Evolutionary conservation across 2,113 vertebrate genomes (phyloP).

Genomic region (Gasterosteus nipponicus): DNA sequence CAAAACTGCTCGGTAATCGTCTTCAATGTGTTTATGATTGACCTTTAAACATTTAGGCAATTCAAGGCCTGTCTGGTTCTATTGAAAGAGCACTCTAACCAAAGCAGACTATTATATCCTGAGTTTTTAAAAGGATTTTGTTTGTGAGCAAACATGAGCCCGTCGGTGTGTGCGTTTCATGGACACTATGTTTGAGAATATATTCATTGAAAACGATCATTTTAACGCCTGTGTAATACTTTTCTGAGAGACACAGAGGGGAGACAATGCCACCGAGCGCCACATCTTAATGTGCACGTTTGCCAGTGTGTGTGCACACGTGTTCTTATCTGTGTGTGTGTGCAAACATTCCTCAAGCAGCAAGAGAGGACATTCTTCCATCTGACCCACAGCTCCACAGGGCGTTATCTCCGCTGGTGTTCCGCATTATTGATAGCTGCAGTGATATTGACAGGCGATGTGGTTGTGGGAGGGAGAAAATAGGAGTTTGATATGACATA

Average conservation of each 20-base stretch:
- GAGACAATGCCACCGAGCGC: conserved; percentile 12
- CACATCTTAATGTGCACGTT: conserved; percentile 12
- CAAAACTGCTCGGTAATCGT: neutral
- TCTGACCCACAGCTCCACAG: conserved; percentile 87
- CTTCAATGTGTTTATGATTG: neutral
- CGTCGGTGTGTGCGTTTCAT: neutral
- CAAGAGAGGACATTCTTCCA: conserved; percentile 80
- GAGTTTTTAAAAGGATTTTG: neutral
- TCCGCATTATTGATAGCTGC: conserved; percentile 98
- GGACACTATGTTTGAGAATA: neutral
- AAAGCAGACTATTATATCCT: neutral
- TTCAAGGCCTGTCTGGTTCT: neutral
- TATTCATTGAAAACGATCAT: neutral
- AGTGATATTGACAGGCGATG: conserved; percentile 98
- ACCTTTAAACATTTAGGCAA: conserved; percentile 1
- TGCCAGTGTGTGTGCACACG: conserved; percentile 6
- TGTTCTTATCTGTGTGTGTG: conserved; percentile 17
- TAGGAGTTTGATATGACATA: conserved; percentile 99
- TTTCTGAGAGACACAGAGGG: neutral
- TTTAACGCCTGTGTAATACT: neutral
- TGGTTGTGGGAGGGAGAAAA: conserved; percentile 89
- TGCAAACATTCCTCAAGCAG: conserved; percentile 65
- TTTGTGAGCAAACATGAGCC: neutral
- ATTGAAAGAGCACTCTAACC: neutral
- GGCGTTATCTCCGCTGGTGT: conserved; percentile 89